Evolutionary conservation across 2,888 invertebrate species (phyloP).

Genomic region (Cylindroiulus punctatus): DNA sequence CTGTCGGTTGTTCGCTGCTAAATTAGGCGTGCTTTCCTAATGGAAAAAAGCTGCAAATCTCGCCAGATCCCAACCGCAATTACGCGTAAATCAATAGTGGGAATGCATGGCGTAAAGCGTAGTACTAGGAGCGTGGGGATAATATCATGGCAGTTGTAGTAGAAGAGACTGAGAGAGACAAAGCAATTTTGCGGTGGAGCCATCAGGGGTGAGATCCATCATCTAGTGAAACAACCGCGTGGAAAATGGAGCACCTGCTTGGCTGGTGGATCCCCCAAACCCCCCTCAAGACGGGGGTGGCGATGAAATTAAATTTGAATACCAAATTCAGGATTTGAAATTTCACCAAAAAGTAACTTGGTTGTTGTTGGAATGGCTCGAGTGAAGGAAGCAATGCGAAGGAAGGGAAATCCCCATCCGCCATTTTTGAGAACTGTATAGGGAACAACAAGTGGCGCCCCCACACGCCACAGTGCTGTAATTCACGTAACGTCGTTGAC

Average conservation of each 20-base stretch:
- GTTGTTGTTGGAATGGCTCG: too few species aligned
- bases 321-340: neutral
- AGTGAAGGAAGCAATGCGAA: neutral
- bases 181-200: slow-evolving; percentile 19
- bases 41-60: slow-evolving; percentile 25
- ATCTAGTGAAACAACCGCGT: slow-evolving; percentile 9
- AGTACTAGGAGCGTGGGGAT: too few species aligned
- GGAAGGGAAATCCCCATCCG: too few species aligned
- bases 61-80: slow-evolving; percentile 26
- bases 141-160: too few species aligned
- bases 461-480: too few species aligned
- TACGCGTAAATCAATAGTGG: slow-evolving; percentile 11
- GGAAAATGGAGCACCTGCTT: slow-evolving; percentile 26
- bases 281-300: too few species aligned
- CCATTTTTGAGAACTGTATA: too few species aligned
- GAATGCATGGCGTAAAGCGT: neutral
- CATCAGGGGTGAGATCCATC: slow-evolving; percentile 20
- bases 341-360: neutral
- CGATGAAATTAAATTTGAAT: slow-evolving; percentile 21
- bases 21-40: slow-evolving; percentile 7
- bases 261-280: too few species aligned
- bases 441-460: too few species aligned
- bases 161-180: neutral
- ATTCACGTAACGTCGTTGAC: too few species aligned
- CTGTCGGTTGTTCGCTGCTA: too few species aligned